Evolutionary conservation across 1,140 invertebrate species (phyloP), one percentile per base, ranked within the genome.

Genomic region (Papilio aristodemus): DNA sequence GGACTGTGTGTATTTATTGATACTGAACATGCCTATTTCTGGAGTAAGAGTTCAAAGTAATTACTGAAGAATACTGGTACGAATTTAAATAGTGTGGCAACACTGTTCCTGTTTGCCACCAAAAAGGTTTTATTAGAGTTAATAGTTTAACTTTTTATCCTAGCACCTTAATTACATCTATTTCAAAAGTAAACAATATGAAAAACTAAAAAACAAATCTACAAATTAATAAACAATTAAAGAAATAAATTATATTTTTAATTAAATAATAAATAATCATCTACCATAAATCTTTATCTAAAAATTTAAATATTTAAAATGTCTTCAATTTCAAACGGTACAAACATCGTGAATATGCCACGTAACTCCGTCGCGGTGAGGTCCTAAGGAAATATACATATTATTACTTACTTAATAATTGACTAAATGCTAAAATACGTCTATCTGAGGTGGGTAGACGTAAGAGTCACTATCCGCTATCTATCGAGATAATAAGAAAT

Each of bases 181-280:
- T 2, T 32, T 32, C 27, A 32, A 3, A 32, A 32, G 27, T 32
- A 32, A 3, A 32, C 6, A 32, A 32, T 6, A 32, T 3, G 13
- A 41, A 38, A 13, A 6, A 43, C 3, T 14, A n/a, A 17, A 1
- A 13, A 54, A 13, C 43, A 50, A 22, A 54, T 13, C 46, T 54
- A 54, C 46, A 54, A 54, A 54, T 54, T 22, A 54, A 54, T 22
- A 54, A 54, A 54, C 46, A 25, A 4, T 54, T 22, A 54, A n/a
- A n/a, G n/a, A 54, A 39, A 54, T 46, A 19, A 54, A 22, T 8
- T 54, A 22, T 5, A 17, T 25, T 13, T 54, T 54, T 54, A 54
- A 54, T 54, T 54, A 54, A 25, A 54, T 10, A 25, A 54, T 54
- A 54, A 54, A 54, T 50, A 22, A 50, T 22, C n/a, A n/a, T n/a